phyloP scores from a whole-genome alignment of 2,113 vertebrate genomes.

The Tachycineta bicolor region DNA sequence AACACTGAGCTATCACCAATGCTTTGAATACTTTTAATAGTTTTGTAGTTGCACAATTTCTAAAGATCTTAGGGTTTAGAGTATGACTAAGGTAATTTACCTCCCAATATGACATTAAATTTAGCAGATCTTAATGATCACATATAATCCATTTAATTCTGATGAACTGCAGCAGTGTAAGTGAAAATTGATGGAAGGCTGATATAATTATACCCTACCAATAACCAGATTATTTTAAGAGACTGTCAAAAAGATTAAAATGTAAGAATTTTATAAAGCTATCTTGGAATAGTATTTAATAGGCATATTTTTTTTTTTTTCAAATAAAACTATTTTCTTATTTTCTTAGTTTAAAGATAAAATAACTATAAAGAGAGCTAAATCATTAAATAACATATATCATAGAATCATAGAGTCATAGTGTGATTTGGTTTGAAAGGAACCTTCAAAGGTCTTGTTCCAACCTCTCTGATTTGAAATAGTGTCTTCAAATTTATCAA shows the following conservation, averaged over 20 bases:
- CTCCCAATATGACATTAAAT: slow-evolving; percentile 9
- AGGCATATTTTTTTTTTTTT: neutral
- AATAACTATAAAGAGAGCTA: neutral
- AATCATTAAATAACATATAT: neutral
- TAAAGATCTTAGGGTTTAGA: neutral
- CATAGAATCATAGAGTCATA: neutral
- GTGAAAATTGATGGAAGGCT: slow-evolving; percentile 43
- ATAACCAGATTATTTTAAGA: slow-evolving; percentile 53
- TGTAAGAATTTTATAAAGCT: neutral
- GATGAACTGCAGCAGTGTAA: slow-evolving; percentile 7
- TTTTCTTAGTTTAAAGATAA: neutral
- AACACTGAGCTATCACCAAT: neutral
- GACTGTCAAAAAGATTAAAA: slow-evolving; percentile 49
- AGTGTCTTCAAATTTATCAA: neutral
- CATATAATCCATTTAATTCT: slow-evolving; percentile 50
- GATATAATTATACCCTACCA: slow-evolving; percentile 43
- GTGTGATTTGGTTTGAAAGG: neutral
- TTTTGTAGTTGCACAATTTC: neutral
- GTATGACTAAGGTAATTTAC: slow-evolving; percentile 22
- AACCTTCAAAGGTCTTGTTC: neutral
- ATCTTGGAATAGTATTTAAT: neutral
- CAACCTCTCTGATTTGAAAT: neutral
- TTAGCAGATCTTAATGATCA: slow-evolving; percentile 48
- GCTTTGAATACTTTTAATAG: neutral
- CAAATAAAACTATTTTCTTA: neutral